phyloP scores from a whole-genome alignment of 2,797 vertebrate genomes.

The Ara ararauna region DNA sequence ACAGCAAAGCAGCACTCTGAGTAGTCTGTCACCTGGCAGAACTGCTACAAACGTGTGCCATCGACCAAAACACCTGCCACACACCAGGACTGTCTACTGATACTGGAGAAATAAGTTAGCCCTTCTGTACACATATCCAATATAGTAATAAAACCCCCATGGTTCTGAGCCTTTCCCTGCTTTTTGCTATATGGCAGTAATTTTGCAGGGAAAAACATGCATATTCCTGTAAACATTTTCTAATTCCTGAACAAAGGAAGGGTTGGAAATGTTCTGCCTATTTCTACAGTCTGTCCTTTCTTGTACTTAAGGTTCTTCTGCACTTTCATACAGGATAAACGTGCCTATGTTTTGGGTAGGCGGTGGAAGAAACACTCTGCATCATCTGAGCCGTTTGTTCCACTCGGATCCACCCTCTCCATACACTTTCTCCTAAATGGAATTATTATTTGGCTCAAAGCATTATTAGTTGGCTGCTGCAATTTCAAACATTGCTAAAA shows the following conservation, averaged over 20 bases:
- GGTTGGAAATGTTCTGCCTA: not conserved
- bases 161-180: not conserved
- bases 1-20: not conserved
- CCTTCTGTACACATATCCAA: not conserved
- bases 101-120: not conserved
- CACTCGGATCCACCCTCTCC: not conserved
- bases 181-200: not conserved
- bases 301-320: not conserved
- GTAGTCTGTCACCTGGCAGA: not conserved
- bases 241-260: slow-evolving; percentile 35
- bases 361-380: not conserved
- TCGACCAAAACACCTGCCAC: not conserved
- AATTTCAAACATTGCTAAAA: not conserved
- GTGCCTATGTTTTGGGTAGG: not conserved
- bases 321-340: not conserved
- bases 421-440: not conserved
- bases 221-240: slow-evolving; percentile 32
- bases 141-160: not conserved
- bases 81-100: not conserved
- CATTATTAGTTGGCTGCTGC: not conserved
- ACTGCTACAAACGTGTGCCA: not conserved
- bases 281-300: not conserved
- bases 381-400: not conserved
- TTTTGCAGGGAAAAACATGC: not conserved
- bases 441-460: slow-evolving; percentile 27